phyloP scores from a whole-genome alignment of 2,888 invertebrate genomes.

The Epicampocera succincta region DNA sequence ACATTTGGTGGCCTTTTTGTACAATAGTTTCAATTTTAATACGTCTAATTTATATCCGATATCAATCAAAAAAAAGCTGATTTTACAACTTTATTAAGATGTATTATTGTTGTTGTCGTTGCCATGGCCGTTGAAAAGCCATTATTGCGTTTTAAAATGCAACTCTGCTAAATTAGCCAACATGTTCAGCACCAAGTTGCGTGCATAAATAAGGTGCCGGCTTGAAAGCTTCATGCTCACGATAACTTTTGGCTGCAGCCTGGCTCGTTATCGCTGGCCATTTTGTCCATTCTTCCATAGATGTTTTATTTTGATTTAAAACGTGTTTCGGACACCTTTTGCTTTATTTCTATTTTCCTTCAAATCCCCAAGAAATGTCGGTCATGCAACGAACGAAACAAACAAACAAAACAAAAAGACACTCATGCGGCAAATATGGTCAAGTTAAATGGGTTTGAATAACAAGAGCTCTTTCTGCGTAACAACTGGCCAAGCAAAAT shows the following conservation, averaged over 20 bases:
- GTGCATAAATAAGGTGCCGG: too few relatives aligned
- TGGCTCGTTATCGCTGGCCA: too few relatives aligned
- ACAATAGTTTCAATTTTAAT: too few relatives aligned
- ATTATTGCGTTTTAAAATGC: not conserved
- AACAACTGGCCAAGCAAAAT: conserved; percentile 11
- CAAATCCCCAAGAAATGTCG: conserved; percentile 1
- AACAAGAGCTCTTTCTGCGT: conserved; percentile 9
- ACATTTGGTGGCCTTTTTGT: too few relatives aligned
- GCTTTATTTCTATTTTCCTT: conserved; percentile 26
- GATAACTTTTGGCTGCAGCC: too few relatives aligned
- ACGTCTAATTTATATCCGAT: too few relatives aligned
- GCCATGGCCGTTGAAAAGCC: too few relatives aligned
- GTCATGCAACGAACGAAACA: conserved; percentile 11
- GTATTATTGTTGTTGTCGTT: too few relatives aligned
- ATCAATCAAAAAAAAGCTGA: too few relatives aligned
- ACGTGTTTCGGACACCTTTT: conserved; percentile 41
- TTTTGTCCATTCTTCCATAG: conserved; percentile 28
- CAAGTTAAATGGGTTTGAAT: conserved; percentile 56
- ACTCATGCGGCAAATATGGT: conserved; percentile 26
- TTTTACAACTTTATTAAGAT: not conserved
- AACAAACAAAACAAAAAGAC: too few relatives aligned
- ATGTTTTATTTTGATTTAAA: conserved; percentile 56
- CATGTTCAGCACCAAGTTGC: not conserved
- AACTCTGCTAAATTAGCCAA: conserved; percentile 23
- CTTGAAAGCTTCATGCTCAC: too few relatives aligned